phyloP scores from a whole-genome alignment of 2,888 invertebrate species.

The Dendrolimus houi region DNA sequence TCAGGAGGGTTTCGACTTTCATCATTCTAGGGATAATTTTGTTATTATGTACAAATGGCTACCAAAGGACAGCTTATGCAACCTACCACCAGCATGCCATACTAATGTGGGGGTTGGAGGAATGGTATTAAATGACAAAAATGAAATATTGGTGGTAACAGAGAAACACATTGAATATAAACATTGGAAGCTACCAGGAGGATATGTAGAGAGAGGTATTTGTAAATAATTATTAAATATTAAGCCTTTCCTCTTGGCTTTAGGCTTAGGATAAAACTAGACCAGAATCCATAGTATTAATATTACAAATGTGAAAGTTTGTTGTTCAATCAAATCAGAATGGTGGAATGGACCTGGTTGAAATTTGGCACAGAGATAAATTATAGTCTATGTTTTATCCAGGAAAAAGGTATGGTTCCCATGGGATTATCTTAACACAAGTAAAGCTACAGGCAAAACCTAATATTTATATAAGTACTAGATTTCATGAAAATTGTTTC shows the following conservation, averaged over 20 bases:
- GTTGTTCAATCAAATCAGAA: too few species aligned
- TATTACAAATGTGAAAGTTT: too few species aligned
- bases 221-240: not conserved
- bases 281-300: too few species aligned
- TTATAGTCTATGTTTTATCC: too few species aligned
- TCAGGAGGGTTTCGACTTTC: slow-evolving; percentile 89
- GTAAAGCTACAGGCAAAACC: too few species aligned
- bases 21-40: slow-evolving; percentile 87
- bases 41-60: slow-evolving; percentile 91
- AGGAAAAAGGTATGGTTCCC: too few species aligned
- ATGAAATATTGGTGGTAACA: slow-evolving; percentile 87
- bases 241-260: not conserved
- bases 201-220: slow-evolving; percentile 89
- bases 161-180: slow-evolving; percentile 79
- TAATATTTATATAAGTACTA: too few species aligned
- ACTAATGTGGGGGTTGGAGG: slow-evolving; percentile 89
- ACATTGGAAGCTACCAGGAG: slow-evolving; percentile 95
- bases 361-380: too few species aligned
- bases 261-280: too few species aligned
- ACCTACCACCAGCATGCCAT: slow-evolving; percentile 87
- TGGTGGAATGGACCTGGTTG: too few species aligned
- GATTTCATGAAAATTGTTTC: too few species aligned
- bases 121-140: slow-evolving; percentile 85
- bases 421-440: too few species aligned
- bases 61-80: slow-evolving; percentile 72